phyloP scores from a whole-genome alignment of 1,140 invertebrate genomes.

The Euwallacea fornicatus region DNA sequence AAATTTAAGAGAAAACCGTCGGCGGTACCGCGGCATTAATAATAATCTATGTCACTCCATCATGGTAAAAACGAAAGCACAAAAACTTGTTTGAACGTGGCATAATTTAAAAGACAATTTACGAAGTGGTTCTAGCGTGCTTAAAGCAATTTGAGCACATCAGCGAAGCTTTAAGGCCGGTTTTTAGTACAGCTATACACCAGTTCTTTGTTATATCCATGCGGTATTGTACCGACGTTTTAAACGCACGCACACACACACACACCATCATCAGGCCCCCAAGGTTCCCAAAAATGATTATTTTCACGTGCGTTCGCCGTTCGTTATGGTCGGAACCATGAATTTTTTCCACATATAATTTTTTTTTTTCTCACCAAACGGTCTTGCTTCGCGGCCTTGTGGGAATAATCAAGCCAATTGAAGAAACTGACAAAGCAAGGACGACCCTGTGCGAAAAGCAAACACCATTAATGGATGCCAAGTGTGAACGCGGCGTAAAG shows the following conservation, averaged over 20 bases:
- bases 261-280: not conserved
- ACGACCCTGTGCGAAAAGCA: not conserved
- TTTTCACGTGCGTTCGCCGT: not conserved
- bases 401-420: conserved; percentile 17
- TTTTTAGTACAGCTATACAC: not conserved
- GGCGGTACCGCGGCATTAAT: not conserved
- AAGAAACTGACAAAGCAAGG: conserved; percentile 22
- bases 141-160: conserved; percentile 14
- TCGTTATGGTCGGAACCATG: not conserved
- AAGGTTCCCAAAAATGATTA: conserved; percentile 11
- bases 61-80: conserved; percentile 4
- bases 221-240: not conserved
- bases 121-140: conserved; percentile 12
- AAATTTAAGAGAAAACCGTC: not conserved
- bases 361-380: no score
- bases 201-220: not conserved
- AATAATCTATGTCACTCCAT: conserved; percentile 11
- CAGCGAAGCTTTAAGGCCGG: not conserved
- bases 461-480: not conserved
- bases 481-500: not conserved
- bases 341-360: no score
- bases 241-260: not conserved
- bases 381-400: not conserved
- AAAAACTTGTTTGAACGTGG: conserved; percentile 13
- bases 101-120: conserved; percentile 18